These are phyloP conservation scores for Planococcus citri DNA, from an alignment of 1,140 invertebrate genomes.

Conservation along the genomic window DNA sequence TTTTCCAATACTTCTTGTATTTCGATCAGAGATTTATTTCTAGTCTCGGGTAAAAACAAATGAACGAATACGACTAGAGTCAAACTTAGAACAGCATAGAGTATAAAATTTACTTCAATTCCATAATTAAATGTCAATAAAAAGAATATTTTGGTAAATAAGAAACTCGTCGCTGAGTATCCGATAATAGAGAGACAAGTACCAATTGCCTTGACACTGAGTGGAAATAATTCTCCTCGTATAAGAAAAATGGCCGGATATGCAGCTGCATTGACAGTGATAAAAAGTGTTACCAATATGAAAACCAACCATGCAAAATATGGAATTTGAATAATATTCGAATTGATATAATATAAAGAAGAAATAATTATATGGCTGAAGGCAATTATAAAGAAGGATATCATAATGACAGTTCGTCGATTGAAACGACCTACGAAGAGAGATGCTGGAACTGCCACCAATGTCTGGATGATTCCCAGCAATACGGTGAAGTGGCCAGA, in stretches of 20 bases:
- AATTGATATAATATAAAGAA: constrained; percentile 36
- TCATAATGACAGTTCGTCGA: constrained; percentile 40
- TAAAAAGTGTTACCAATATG: constrained; percentile 43
- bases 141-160: neutral
- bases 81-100: constrained; percentile 28
- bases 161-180: constrained; percentile 40
- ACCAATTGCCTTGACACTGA: constrained; percentile 45
- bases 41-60: constrained; percentile 62
- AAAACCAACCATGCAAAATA: constrained; percentile 40
- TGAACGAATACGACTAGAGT: constrained; percentile 50
- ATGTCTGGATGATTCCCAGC: constrained; percentile 29
- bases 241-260: constrained; percentile 46
- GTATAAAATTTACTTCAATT: neutral
- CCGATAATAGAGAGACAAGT: constrained; percentile 55
- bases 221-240: constrained; percentile 47
- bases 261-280: constrained; percentile 42
- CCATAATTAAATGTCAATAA: neutral
- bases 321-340: constrained; percentile 28
- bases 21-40: constrained; percentile 59
- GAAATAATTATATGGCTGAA: constrained; percentile 33
- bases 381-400: constrained; percentile 35
- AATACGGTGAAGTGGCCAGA: constrained; percentile 26
- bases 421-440: constrained; percentile 37
- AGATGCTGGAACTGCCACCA: constrained; percentile 36
- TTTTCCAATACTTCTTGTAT: too few relatives aligned